Evolutionary conservation across 2,797 vertebrate genomes (phyloP).

Genomic region (Cichlasoma orientale): DNA sequence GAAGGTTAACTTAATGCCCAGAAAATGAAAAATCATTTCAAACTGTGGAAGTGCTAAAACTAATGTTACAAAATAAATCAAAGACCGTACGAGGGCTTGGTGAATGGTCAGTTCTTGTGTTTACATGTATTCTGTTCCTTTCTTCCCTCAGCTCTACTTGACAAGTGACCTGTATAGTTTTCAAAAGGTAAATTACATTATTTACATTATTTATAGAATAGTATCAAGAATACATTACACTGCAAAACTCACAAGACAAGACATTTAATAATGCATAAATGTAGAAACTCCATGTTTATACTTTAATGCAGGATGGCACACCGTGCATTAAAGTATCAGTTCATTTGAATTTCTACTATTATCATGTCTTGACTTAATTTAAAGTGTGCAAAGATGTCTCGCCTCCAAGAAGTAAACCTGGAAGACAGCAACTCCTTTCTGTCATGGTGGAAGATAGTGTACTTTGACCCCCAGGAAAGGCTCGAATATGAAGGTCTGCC

Average conservation of each 20-base stretch:
- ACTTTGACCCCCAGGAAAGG: constrained; percentile 87
- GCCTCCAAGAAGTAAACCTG: constrained; percentile 87
- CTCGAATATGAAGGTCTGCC: constrained; percentile 88
- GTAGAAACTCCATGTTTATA: neutral
- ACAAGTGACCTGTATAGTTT: constrained; percentile 87
- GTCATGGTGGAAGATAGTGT: constrained; percentile 84
- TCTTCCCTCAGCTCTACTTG: constrained; percentile 85
- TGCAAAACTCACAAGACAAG: neutral
- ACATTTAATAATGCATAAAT: neutral
- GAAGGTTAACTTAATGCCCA: neutral
- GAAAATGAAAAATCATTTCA: neutral
- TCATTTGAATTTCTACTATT: neutral
- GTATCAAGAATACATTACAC: neutral
- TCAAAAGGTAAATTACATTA: constrained; percentile 64
- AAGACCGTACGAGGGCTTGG: neutral
- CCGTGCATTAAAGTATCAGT: neutral
- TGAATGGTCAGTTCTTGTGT: neutral
- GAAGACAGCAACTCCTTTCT: constrained; percentile 78
- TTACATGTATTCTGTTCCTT: constrained; percentile 1
- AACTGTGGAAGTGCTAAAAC: neutral
- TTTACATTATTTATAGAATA: neutral
- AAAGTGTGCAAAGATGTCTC: constrained; percentile 82
- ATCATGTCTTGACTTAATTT: constrained; percentile 12
- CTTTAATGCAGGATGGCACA: neutral
- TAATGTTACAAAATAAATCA: neutral